These are phyloP conservation scores for Chionodraco myersi DNA, from an alignment of 2,113 vertebrate species.

Conservation along the genomic window DNA sequence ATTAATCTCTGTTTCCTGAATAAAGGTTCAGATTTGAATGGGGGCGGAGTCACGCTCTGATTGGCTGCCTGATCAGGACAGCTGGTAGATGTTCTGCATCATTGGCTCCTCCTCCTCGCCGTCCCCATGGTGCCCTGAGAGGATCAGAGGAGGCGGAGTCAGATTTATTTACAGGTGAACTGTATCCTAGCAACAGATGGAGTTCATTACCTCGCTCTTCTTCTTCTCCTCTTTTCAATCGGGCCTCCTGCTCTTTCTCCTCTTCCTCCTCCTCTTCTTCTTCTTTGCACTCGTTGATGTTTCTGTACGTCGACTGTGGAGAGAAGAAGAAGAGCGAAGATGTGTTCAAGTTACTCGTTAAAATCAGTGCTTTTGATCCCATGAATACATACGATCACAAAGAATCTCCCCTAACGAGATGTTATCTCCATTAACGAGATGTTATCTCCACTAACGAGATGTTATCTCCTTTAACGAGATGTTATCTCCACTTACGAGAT, in stretches of 20 bases:
- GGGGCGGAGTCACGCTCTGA: not conserved
- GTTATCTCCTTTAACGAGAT: too few relatives aligned
- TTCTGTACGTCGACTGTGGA: slow-evolving; percentile 56
- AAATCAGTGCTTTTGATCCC: too few relatives aligned
- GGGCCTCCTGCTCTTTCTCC: slow-evolving; percentile 38
- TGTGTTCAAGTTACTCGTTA: too few relatives aligned
- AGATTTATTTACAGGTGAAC: not conserved
- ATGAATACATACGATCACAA: too few relatives aligned
- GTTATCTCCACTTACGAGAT: too few relatives aligned
- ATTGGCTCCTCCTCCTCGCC: not conserved
- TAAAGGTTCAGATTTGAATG: not conserved
- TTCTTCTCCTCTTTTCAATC: slow-evolving; percentile 29
- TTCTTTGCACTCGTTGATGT: slow-evolving; percentile 53
- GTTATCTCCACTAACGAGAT: too few relatives aligned
- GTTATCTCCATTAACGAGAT: too few relatives aligned
- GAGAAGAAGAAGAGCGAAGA: not conserved
- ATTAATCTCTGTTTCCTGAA: not conserved
- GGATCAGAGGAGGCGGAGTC: not conserved
- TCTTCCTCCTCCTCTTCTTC: slow-evolving; percentile 34
- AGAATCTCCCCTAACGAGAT: too few relatives aligned
- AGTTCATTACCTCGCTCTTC: slow-evolving; percentile 32
- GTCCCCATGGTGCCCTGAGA: slow-evolving; percentile 27
- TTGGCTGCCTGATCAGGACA: slow-evolving; percentile 46
- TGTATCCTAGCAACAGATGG: not conserved
- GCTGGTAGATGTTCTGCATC: slow-evolving; percentile 71